Conservation (phyloP, 2,113 vertebrate genomes). For the Chloroceryle aenea region DNA sequence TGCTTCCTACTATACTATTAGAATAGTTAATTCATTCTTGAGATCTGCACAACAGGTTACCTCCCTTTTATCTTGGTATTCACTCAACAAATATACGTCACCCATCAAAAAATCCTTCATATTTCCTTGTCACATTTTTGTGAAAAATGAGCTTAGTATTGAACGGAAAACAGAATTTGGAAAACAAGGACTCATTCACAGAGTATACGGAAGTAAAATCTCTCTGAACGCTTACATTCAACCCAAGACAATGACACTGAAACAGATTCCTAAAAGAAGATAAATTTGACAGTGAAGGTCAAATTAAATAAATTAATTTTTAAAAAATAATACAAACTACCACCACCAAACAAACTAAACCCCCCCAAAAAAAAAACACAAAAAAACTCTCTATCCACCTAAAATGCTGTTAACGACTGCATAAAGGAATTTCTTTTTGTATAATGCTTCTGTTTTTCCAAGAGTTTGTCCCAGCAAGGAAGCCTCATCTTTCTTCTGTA, state of each 20-base stretch:
- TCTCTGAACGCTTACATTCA: not conserved
- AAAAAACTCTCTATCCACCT: rapidly evolving
- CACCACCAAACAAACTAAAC: not conserved
- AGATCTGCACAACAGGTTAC: not conserved
- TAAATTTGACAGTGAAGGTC: not conserved
- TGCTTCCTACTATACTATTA: not conserved
- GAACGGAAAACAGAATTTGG: not conserved
- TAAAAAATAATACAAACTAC: too few species aligned
- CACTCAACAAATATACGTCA: not conserved
- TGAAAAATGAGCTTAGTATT: not conserved
- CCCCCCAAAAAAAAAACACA: too few species aligned
- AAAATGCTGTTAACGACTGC: not conserved
- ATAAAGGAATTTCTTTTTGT: not conserved
- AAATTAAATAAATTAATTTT: not conserved
- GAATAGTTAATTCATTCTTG: not conserved
- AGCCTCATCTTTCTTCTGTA: not conserved
- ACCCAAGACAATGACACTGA: not conserved
- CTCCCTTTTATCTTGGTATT: not conserved
- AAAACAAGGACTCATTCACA: not conserved
- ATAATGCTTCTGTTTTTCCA: not conserved
- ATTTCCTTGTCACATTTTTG: not conserved
- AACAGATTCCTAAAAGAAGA: not conserved
- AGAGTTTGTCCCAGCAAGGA: not conserved
- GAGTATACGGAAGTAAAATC: not conserved
- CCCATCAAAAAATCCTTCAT: not conserved